phyloP scores from a whole-genome alignment of 2,113 vertebrate genomes.

The Saguinus midas region DNA sequence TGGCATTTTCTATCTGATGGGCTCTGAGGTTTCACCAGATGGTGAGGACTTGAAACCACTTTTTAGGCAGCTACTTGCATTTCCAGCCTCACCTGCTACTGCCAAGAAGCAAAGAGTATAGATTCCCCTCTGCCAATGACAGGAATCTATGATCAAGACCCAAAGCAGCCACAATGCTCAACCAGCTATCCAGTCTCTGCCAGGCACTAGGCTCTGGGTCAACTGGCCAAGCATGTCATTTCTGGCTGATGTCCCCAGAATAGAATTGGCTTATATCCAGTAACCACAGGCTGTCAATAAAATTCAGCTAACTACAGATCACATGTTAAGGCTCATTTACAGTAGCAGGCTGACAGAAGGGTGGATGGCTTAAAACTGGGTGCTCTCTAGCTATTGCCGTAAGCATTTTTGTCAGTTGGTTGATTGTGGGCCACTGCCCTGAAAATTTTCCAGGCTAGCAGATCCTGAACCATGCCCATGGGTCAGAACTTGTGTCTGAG shows the following conservation, averaged over 20 bases:
- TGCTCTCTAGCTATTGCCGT: neutral
- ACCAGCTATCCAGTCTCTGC: neutral
- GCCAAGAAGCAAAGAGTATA: neutral
- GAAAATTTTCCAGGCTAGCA: neutral
- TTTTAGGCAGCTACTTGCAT: neutral
- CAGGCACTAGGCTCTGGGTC: neutral
- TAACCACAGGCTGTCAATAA: neutral
- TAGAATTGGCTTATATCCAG: neutral
- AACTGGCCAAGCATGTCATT: neutral
- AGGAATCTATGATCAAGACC: neutral
- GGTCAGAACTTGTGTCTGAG: neutral
- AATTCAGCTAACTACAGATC: neutral
- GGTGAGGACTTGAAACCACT: neutral
- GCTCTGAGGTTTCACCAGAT: neutral
- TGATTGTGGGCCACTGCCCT: neutral
- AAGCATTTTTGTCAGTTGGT: neutral
- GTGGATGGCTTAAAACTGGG: neutral
- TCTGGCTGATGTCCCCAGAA: neutral
- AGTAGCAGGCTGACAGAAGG: neutral
- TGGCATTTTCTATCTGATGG: neutral
- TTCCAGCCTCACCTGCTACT: no score
- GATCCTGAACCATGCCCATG: neutral
- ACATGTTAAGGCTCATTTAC: neutral
- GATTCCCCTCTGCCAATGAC: neutral
- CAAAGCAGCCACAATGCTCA: neutral